Conservation (phyloP, 2,113 vertebrate species). For the Saguinus midas region DNA sequence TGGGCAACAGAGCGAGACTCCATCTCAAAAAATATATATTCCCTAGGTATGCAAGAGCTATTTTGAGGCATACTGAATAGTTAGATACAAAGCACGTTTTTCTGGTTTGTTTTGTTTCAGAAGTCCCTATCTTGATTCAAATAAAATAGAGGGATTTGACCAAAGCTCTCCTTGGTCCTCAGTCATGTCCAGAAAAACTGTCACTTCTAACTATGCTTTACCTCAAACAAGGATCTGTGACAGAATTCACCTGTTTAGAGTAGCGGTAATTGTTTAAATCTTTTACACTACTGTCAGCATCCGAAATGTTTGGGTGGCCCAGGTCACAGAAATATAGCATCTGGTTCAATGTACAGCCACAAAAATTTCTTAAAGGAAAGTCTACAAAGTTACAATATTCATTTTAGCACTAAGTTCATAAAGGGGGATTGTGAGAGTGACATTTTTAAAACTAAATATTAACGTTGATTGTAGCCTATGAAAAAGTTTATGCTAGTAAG, state of each 20-base stretch:
- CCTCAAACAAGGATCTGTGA: neutral
- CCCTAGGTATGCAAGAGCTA: neutral
- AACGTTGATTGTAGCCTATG: neutral
- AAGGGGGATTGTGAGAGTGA: neutral
- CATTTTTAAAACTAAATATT: neutral
- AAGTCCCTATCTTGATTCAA: neutral
- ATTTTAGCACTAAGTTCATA: neutral
- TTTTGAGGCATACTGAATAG: neutral
- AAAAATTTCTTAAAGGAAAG: neutral
- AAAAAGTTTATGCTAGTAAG: neutral
- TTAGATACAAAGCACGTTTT: neutral
- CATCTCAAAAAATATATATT: too few species aligned
- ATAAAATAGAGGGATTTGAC: neutral
- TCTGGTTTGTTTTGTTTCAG: neutral
- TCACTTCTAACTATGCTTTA: neutral
- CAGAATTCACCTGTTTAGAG: neutral
- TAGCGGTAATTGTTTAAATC: neutral
- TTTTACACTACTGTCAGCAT: neutral
- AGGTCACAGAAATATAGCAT: neutral
- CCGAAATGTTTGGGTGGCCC: neutral
- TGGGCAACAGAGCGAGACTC: too few species aligned
- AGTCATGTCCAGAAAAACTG: neutral
- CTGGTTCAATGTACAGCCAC: accelerated
- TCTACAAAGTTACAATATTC: neutral
- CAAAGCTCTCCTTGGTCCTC: neutral